Evolutionary conservation across 1,140 invertebrate species (phyloP), one percentile per base, ranked within the genome.

Genomic region (Magallana ariakensis): DNA sequence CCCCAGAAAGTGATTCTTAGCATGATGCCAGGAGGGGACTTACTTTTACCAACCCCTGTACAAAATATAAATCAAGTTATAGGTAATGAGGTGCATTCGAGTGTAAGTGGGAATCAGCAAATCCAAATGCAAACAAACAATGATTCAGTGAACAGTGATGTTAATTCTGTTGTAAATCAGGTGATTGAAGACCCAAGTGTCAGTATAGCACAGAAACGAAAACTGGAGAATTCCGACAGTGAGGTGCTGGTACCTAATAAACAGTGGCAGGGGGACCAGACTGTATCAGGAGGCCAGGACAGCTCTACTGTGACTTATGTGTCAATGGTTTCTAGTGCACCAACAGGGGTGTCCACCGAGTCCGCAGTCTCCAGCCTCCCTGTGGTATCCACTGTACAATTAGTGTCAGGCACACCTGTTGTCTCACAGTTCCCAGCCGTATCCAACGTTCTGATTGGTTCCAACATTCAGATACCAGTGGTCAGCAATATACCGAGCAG

Each of bases 1-100:
- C 22, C 66, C 66, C 26, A 75, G 66, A 46, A 75, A 13, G 66
- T 75, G 19, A 75, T 75, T 75, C 66, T 75, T 26, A 75, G 66
- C 22, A 75, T 75, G 66, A 3, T 75, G 66, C 66, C 66, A 26
- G 66, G 66, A 8, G 33, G 22, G 4, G 66, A 75, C 66, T 26
- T 75, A 75, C 66, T 75, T 33, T 26, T 75, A 11, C 66, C 66
- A 13, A 75, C 19, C 66, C 22, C 66, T 33, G 66, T 75, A 75
- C 66, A 75, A 33, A 75, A 46, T 75, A 75, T 75, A 1, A 75
- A 75, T 75, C 22, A 33, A 75, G 22, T 26, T 19, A 75, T 46
- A 26, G 66, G 26, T 75, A 26, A 75, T 75, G 66, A 75, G 33
- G 66, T 26, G 22, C 33, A 75, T 75, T 19, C 66, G 26, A 26